Conservation (phyloP, 92 coral and sea anemone genomes). For the Pocillopora grandis region DNA sequence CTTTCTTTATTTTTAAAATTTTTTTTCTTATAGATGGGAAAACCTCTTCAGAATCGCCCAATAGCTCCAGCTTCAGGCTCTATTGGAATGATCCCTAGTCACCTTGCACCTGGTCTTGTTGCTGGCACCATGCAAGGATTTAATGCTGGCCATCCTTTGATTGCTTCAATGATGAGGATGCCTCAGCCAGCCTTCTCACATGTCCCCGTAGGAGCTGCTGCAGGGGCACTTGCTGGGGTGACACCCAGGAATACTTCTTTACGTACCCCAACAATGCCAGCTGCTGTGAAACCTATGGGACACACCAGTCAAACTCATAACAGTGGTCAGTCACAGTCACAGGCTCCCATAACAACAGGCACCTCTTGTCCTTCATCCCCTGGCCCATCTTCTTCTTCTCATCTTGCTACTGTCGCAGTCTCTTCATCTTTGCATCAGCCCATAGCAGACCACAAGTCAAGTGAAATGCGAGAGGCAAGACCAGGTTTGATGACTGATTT, state of each 20-base stretch:
- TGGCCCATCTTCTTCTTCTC: slow-evolving; percentile 37
- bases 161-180: slow-evolving; percentile 66
- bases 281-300: slow-evolving; percentile 55
- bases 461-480: slow-evolving; percentile 55
- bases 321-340: slow-evolving; percentile 39
- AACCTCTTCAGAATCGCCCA: slow-evolving; percentile 85
- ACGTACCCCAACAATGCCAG: slow-evolving; percentile 54
- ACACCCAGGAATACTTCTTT: slow-evolving; percentile 65
- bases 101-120: slow-evolving; percentile 48
- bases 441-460: slow-evolving; percentile 51
- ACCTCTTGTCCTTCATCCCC: slow-evolving; percentile 58
- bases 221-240: slow-evolving; percentile 87
- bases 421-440: slow-evolving; percentile 54
- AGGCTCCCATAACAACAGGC: slow-evolving; percentile 42
- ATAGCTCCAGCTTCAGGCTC: slow-evolving; percentile 94
- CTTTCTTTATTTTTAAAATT: background rate
- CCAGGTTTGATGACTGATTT: slow-evolving; percentile 58
- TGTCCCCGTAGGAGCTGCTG: slow-evolving; percentile 85
- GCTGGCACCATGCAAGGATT: slow-evolving; percentile 53
- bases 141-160: slow-evolving; percentile 36
- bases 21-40: slow-evolving; percentile 44
- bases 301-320: slow-evolving; percentile 47
- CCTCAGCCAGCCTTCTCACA: slow-evolving; percentile 75
- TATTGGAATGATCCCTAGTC: slow-evolving; percentile 53
- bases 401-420: slow-evolving; percentile 37